Conservation (phyloP, 2,113 vertebrate species). For the Oxyura jamaicensis region DNA sequence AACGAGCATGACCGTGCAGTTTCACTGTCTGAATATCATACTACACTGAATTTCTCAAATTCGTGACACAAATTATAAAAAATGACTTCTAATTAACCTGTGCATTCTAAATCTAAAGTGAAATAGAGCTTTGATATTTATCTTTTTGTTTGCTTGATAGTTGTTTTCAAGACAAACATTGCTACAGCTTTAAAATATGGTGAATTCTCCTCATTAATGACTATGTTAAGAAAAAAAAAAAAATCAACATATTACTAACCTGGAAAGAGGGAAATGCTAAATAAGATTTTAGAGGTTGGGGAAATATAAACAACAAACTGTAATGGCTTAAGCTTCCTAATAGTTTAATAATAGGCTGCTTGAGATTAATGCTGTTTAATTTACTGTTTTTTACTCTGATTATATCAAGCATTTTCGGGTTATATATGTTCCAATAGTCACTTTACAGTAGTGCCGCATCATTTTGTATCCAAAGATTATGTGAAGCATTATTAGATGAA, state of each 20-base stretch:
- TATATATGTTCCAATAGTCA: not conserved
- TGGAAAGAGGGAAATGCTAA: slow-evolving; percentile 18
- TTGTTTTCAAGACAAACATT: not conserved
- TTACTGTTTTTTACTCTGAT: slow-evolving; percentile 13
- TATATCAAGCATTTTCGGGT: not conserved
- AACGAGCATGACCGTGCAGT: not conserved
- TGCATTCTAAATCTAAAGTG: not conserved
- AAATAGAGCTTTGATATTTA: not conserved
- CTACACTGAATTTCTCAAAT: not conserved
- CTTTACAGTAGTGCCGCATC: not conserved
- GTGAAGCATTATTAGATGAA: not conserved
- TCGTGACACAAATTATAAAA: not conserved
- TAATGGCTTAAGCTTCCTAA: not conserved
- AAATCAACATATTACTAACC: not conserved
- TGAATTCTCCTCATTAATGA: not conserved
- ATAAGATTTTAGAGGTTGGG: not conserved
- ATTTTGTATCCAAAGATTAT: not conserved
- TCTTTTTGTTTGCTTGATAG: not conserved
- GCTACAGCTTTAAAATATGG: not conserved
- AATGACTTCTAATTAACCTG: not conserved
- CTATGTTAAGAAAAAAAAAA: not conserved
- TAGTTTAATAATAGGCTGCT: slow-evolving; percentile 15
- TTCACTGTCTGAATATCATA: not conserved
- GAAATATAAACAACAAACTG: slow-evolving; percentile 11
- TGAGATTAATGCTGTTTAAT: slow-evolving; percentile 23